Percentiles rank a stretch among this genome's conserved stretches.
These are phyloP conservation scores for Esox niger DNA, from an alignment of 2,113 vertebrate species.

Conservation along the genomic window DNA sequence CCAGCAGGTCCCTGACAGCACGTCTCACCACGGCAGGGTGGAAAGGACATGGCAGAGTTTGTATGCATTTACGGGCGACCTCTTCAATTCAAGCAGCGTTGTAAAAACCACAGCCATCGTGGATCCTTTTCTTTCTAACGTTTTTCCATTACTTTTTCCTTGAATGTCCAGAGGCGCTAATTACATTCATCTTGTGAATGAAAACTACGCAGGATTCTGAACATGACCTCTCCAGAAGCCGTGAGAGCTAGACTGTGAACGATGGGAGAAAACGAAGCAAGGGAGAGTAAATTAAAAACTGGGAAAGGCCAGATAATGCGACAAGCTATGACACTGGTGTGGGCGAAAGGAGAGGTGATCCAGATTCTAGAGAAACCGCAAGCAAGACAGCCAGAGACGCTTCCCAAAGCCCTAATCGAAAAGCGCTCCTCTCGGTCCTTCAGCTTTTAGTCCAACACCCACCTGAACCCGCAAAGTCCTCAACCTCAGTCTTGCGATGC, in stretches of 20 bases:
- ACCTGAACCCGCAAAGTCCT: too few species aligned
- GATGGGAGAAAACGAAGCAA: not conserved
- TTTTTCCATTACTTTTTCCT: not conserved
- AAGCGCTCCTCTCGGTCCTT: too few species aligned
- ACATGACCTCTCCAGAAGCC: conserved; percentile 33
- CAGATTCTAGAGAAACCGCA: conserved; percentile 17
- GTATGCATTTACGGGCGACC: conserved; percentile 13
- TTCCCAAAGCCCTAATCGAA: too few species aligned
- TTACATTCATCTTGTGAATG: conserved; percentile 10
- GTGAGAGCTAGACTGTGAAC: not conserved
- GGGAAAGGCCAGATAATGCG: conserved; percentile 39
- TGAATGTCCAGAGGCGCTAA: not conserved
- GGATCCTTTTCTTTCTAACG: not conserved
- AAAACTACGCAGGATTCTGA: conserved; percentile 25
- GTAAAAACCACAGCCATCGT: not conserved
- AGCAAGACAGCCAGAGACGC: conserved; percentile 24
- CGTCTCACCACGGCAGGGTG: conserved; percentile 23
- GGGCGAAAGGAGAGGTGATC: conserved; percentile 10
- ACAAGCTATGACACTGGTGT: not conserved
- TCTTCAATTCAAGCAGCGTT: not conserved
- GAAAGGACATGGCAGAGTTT: conserved; percentile 2
- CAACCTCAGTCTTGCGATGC: too few species aligned
- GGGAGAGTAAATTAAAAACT: conserved; percentile 44
- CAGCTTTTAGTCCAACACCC: too few species aligned
- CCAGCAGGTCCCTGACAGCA: conserved; percentile 12